Base-by-base conservation (phyloP, 1,140 invertebrate genomes). In the Heliconius hermathena region DNA sequence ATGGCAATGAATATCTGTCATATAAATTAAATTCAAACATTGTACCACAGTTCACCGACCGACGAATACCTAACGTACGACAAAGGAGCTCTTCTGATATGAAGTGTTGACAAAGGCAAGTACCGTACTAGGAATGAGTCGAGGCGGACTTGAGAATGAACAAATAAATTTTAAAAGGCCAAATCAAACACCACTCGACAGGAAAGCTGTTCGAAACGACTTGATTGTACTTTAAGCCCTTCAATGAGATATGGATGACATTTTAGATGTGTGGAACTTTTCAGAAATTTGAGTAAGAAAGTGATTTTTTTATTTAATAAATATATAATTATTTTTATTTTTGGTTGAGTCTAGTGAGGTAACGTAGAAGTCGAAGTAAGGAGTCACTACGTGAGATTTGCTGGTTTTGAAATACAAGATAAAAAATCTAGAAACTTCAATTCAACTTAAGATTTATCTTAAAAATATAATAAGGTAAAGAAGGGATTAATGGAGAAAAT, bases 81-180 rank as follows among this genome's bases (percentile, higher is more conserved):
- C 54, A 22, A 75, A 66, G 60, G 74, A 66, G 26, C 6, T 8
- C 73, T 26, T 66, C 60, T 74, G 26, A 74, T 13, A 2, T 75
- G 52, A 41, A 75, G 74, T 41, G 74, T 22, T 66, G 74, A 26
- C 29, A 26, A 66, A 22, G 36, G n/a, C 60, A 52, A 18, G 49
- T 52, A 52, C 18, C 26, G 60, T 26, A 16, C 22, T 26, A 66
- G 11, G 60, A 60, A 75, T 52, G 57, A 60, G 66, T 46, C 36
- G 18, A 52, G 49, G 18, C 57, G 20, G 41, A 36, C 75, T 71
- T 70, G 60, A 71, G 41, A 26, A 66, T 52, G 54, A 52, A 71
- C 75, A 76, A 76, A 76, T 76, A 76, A 9, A 70, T 71, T 49
- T 36, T n/a, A 70, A 71, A 76, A 38, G 38, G 13, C 36, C 66